Evolutionary conservation across 2,797 vertebrate genomes (phyloP).

Genomic region (Sebastes iracundus): DNA sequence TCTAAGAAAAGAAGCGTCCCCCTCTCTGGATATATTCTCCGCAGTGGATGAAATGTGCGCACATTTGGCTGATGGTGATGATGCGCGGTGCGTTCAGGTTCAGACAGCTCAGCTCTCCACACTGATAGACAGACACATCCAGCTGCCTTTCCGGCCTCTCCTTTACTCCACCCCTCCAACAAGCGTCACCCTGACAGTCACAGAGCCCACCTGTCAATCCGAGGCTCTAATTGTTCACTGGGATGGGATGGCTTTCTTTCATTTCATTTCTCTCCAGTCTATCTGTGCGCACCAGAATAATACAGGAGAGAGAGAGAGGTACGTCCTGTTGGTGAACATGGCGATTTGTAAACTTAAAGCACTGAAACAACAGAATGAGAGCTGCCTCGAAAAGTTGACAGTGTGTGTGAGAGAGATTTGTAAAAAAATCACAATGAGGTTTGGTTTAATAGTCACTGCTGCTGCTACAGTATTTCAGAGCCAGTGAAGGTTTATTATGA

Average conservation of each 20-base stretch:
- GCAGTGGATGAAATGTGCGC: slow-evolving; percentile 86
- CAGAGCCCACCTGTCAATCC: slow-evolving; percentile 99
- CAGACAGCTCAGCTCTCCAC: slow-evolving; percentile 95
- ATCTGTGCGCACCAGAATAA: background rate
- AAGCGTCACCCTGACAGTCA: slow-evolving; percentile 99
- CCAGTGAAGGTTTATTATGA: background rate
- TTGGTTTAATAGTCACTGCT: background rate
- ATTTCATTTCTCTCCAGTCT: slow-evolving; percentile 72
- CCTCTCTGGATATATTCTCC: slow-evolving; percentile 79
- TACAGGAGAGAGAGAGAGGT: background rate
- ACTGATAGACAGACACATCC: slow-evolving; percentile 99
- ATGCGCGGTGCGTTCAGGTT: slow-evolving; percentile 87
- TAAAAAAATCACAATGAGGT: background rate
- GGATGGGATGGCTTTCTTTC: slow-evolving; percentile 60
- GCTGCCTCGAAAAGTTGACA: slow-evolving; percentile 16
- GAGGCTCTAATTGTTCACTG: slow-evolving; percentile 89
- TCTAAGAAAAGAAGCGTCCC: slow-evolving; percentile 82
- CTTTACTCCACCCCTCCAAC: slow-evolving; percentile 96
- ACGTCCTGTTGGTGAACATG: slow-evolving; percentile 24
- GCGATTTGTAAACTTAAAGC: slow-evolving; percentile 11
- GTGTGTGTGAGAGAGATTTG: background rate
- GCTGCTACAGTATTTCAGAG: background rate
- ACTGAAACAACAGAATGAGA: slow-evolving; percentile 25
- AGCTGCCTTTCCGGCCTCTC: slow-evolving; percentile 95
- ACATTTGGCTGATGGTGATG: slow-evolving; percentile 80